Evolutionary conservation across 2,797 vertebrate species (phyloP).

Genomic region (Cercopithecus diana): DNA sequence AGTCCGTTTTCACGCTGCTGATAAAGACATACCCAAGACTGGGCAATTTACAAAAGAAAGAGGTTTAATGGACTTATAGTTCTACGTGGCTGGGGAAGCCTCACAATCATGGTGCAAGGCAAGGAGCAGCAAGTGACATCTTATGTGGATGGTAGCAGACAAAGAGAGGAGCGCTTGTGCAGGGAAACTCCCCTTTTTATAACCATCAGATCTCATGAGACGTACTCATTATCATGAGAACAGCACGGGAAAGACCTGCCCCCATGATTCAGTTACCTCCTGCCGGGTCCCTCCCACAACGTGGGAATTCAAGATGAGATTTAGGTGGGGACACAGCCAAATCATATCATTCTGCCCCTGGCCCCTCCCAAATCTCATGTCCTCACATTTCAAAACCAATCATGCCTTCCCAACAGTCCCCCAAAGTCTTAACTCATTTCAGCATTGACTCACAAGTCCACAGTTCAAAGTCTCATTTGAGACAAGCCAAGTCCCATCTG

Average conservation of each 20-base stretch:
- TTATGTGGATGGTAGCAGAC: background rate
- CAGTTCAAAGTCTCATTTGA: too few relatives aligned
- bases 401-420: too few relatives aligned
- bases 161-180: rapidly evolving
- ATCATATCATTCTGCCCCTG: too few relatives aligned
- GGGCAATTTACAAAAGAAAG: background rate
- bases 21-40: background rate
- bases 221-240: background rate
- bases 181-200: background rate
- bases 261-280: background rate
- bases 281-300: background rate
- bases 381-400: too few relatives aligned
- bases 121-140: background rate
- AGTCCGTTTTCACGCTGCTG: background rate
- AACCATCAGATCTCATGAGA: background rate
- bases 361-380: too few relatives aligned
- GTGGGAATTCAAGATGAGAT: too few relatives aligned
- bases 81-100: background rate
- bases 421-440: too few relatives aligned
- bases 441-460: too few relatives aligned
- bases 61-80: background rate
- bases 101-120: background rate
- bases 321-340: too few relatives aligned
- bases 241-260: background rate
- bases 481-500: too few relatives aligned